Conservation (phyloP, 64 coral and sea anemone genomes). For the Astreopora myriophthalma region DNA sequence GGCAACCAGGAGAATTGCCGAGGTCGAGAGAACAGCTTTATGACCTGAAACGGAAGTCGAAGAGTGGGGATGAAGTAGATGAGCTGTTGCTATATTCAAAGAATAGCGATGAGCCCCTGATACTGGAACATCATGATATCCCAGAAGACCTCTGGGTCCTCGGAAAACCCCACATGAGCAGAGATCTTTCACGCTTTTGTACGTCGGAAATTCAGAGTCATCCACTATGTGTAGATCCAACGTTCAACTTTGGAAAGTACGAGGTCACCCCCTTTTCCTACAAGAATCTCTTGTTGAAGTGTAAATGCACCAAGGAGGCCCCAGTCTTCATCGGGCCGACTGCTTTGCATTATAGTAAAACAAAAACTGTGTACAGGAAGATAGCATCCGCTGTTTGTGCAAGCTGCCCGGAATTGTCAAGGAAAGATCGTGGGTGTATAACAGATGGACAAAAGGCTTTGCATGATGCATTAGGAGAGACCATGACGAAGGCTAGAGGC, state of each 20-base stretch:
- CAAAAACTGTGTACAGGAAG: slow-evolving; percentile 11
- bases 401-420: neutral
- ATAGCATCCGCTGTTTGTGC: slow-evolving; percentile 17
- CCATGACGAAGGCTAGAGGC: slow-evolving; percentile 30
- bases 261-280: slow-evolving; percentile 57
- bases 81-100: slow-evolving; percentile 14
- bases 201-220: slow-evolving; percentile 22
- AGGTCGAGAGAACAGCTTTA: neutral
- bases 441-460: slow-evolving; percentile 33
- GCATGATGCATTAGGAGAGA: slow-evolving; percentile 16
- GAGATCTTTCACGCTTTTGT: slow-evolving; percentile 58
- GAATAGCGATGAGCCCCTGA: neutral
- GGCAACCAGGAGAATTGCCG: neutral
- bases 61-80: neutral
- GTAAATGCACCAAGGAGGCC: slow-evolving; percentile 5
- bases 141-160: slow-evolving; percentile 11
- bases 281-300: slow-evolving; percentile 26
- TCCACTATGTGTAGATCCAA: slow-evolving; percentile 65
- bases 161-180: neutral
- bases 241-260: slow-evolving; percentile 59
- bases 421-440: slow-evolving; percentile 6
- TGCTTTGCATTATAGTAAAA: slow-evolving; percentile 15
- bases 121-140: slow-evolving; percentile 19
- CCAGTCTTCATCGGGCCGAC: slow-evolving; percentile 28
- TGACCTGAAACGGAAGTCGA: neutral